Evolutionary conservation across 2,797 vertebrate species (phyloP).

Genomic region (Ctenochaetus hawaiiensis): DNA sequence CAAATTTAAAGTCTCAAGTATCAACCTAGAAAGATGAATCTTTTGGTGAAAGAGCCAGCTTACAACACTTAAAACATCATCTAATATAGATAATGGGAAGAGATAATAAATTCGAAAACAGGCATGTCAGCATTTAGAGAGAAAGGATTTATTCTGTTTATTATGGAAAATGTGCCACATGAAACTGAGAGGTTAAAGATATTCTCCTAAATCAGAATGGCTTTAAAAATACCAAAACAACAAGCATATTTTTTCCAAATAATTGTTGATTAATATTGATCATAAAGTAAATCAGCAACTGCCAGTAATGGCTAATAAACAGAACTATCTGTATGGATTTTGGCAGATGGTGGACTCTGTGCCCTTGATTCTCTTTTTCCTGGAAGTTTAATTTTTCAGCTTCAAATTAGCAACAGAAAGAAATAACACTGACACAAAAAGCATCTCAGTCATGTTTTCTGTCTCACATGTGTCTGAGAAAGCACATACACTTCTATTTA

Average conservation of each 20-base stretch:
- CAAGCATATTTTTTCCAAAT: too few relatives aligned
- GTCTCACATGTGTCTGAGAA: background rate
- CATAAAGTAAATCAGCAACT: too few relatives aligned
- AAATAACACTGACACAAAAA: background rate
- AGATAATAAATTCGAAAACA: constrained; percentile 6
- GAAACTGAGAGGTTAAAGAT: too few relatives aligned
- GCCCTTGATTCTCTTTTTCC: too few relatives aligned
- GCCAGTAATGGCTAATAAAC: background rate
- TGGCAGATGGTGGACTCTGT: background rate
- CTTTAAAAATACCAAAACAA: too few relatives aligned
- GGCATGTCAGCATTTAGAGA: constrained; percentile 1
- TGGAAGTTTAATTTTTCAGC: background rate
- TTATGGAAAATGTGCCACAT: background rate
- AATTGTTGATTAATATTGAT: too few relatives aligned
- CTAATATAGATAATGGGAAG: background rate
- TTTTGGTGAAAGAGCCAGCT: background rate
- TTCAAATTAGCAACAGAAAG: background rate
- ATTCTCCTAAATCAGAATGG: too few relatives aligned
- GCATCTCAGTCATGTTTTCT: background rate
- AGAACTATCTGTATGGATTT: background rate
- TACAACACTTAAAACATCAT: background rate
- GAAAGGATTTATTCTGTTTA: background rate
- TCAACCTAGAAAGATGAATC: background rate
- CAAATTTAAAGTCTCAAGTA: background rate
- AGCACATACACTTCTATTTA: background rate